Evolutionary conservation across 2,797 vertebrate genomes (phyloP), one percentile per base, ranked within the genome.

Genomic region (Lepilemur ruficaudatus): DNA sequence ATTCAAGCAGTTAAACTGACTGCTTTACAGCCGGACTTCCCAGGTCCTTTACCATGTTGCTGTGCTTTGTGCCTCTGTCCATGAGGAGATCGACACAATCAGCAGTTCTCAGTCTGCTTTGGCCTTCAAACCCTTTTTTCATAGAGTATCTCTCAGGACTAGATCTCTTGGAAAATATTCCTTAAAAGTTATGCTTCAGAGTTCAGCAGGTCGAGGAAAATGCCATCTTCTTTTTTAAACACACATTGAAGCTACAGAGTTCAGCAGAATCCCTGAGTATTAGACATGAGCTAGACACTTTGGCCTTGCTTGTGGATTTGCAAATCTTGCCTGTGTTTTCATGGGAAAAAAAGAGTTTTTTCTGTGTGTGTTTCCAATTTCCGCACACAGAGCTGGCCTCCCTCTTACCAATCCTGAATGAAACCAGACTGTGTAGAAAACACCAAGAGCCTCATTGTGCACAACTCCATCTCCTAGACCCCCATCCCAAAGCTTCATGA

Each of bases 401-500:
- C 23, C 32, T 96, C 72, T 88, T 61, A 78, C 35, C 22, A 78
- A 82, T 12, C 63, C 28, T 59, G 4, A 14, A 30, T 35, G 38
- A 95, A 75, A 52, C 18, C 82, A 82, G 38, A n/a, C 12, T 82
- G 5, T 79, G 15, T 17, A 81, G 25, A 85, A 97, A 96, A 91
- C 11, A 81, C 70, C 57, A 57, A 48, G 0, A 46, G 75, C 30
- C 52, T 70, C 25, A 17, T 9, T 65, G 28, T 52, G n/a, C 2
- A 52, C 59, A 59, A 48, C 5, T 63, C 52, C 20, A 17, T 52
- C 48, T 89, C 63, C 59, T 89, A 50, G 73, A 15, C 10, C 10
- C 13, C 28, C 18, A 94, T 9, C 14, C 46, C 35, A 57, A 35
- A 61, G 28, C 15, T 70, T 43, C 38, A 9, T 43, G 55, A 85